These are phyloP conservation scores for Apteryx owenii DNA, from an alignment of 2,113 vertebrate species.

Conservation along the genomic window DNA sequence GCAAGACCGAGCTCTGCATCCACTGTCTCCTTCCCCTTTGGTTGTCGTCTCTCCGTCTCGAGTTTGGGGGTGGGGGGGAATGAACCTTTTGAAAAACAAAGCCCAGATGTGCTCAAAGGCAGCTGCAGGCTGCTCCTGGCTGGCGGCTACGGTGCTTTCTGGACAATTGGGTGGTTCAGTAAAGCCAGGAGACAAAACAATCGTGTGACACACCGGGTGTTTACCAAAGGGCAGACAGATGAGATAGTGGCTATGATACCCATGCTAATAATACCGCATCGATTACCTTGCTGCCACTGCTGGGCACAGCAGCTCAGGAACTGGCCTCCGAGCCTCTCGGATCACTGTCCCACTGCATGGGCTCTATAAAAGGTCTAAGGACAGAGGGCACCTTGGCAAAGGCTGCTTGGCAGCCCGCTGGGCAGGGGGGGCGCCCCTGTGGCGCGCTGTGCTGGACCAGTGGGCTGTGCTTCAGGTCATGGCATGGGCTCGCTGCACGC, in stretches of 20 bases:
- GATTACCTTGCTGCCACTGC: neutral
- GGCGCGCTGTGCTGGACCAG: neutral
- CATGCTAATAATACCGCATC: accelerated
- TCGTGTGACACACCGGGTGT: neutral
- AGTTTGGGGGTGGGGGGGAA: neutral
- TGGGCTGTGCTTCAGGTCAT: neutral
- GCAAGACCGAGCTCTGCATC: neutral
- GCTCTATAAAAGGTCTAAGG: neutral
- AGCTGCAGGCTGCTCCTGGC: neutral
- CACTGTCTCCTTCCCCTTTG: neutral
- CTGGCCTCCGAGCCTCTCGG: neutral
- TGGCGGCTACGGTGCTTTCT: neutral
- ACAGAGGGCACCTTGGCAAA: neutral
- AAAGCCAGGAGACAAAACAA: neutral
- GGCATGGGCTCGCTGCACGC: neutral
- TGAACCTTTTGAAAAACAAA: neutral
- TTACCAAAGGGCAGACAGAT: neutral
- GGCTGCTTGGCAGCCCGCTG: neutral
- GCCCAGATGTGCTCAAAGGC: neutral
- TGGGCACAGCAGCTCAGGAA: neutral
- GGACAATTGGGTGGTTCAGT: neutral
- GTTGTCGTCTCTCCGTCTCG: neutral
- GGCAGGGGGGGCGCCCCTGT: neutral
- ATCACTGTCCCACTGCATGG: neutral
- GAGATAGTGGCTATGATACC: neutral